Evolutionary conservation across 1,140 invertebrate species (phyloP).

Genomic region (Sarcophaga bullata): DNA sequence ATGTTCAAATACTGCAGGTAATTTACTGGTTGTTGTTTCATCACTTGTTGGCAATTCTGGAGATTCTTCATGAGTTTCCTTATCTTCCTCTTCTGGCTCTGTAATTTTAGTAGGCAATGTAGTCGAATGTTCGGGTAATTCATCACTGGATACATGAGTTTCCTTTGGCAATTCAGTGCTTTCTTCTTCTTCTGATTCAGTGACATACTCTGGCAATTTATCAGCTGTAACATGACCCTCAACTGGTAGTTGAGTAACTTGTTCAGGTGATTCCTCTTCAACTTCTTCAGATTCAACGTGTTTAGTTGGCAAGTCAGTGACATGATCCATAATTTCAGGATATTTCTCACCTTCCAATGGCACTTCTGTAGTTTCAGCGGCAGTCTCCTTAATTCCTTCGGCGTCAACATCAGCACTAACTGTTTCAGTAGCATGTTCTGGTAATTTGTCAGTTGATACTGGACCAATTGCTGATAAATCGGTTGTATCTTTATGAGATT

Average conservation of each 20-base stretch:
- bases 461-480: background rate
- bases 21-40: constrained; percentile 28
- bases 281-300: constrained; percentile 1
- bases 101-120: constrained; percentile 31
- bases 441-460: constrained; percentile 41
- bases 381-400: background rate
- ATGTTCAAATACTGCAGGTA: constrained; percentile 38
- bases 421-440: constrained; percentile 4
- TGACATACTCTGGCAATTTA: background rate
- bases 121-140: background rate
- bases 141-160: background rate
- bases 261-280: constrained; percentile 2
- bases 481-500: background rate
- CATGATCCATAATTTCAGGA: background rate
- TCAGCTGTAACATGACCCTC: background rate
- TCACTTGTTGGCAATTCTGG: background rate
- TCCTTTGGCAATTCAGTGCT: no score
- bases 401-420: background rate
- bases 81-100: constrained; percentile 24
- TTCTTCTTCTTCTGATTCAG: background rate
- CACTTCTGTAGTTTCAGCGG: background rate
- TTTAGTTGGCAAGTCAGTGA: background rate
- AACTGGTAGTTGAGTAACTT: background rate
- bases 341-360: background rate
- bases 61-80: constrained; percentile 22